Base-by-base conservation (phyloP, 2,888 invertebrate species). In the Pristionchus arcanus region DNA sequence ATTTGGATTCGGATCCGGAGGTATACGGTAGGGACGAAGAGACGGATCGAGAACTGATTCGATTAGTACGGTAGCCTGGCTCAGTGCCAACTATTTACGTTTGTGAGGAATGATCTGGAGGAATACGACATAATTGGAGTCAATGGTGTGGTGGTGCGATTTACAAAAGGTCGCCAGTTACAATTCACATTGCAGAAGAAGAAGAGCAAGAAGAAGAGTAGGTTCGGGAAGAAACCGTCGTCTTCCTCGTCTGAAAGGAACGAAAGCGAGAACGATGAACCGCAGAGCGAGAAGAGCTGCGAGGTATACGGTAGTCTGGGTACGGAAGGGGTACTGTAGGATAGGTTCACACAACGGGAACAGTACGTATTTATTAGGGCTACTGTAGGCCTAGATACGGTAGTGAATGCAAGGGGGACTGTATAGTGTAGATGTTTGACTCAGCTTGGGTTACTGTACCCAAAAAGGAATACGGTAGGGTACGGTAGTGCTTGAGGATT, bases 231-330 rank as follows among this genome's bases (percentile, higher is more conserved):
- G 77, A 77, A 77, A n/a, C 42, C 42, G 77, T 21, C 19, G 16
- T 34, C 21, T 21, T 37, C 37, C n/a, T 25, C 42, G 13, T 42
- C 77, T 1, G 37, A 37, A 21, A n/a, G 16, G 77, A 13, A 55
- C 15, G 55, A 77, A 9, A n/a, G n/a, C 77, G 77, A 49, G 42
- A 77, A 77, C 42, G 77, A 77, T n/a, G 77, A 77, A 4, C 77
- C 77, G 3, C 77, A 77, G 42, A 77, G 42, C 21, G 77, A 77
- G 77, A 77, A 77, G 77, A 77, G 77, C 42, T 77, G 77, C 42
- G 77, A 77, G 77, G 77, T 77, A 77, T 21, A 37, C 37, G 37
- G 25, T 49, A 49, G 42, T 9, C 0, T 15, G 63, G 21, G 42
- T 49, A 42, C 42, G 42, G 42, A 5, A 5, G 4, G 42, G 42